Conservation (phyloP, 2,888 invertebrate species). For the Schizaphis graminum region DNA sequence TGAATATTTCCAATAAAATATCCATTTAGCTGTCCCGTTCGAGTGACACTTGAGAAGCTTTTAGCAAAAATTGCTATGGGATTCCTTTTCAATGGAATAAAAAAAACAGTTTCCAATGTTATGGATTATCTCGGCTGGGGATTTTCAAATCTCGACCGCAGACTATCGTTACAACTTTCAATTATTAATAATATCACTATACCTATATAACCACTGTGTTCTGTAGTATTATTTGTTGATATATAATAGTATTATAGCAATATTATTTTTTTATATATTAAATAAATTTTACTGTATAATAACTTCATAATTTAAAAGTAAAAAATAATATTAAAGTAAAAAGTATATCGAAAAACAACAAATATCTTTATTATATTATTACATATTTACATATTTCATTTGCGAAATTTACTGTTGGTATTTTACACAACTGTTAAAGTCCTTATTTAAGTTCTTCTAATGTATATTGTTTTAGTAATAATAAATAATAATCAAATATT, state of each 20-base stretch:
- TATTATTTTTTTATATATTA: background rate
- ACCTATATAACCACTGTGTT: background rate
- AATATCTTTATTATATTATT: background rate
- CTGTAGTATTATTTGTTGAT: background rate
- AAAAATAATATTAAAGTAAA: background rate
- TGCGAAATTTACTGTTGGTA: background rate
- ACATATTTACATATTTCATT: background rate
- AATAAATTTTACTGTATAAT: background rate
- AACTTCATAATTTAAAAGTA: background rate
- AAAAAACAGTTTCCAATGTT: background rate
- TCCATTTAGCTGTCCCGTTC: constrained; percentile 54
- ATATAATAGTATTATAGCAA: background rate
- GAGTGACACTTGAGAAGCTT: constrained; percentile 64
- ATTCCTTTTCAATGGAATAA: background rate
- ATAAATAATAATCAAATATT: too few relatives aligned
- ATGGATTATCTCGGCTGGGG: background rate
- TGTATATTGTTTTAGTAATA: too few relatives aligned
- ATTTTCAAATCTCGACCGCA: background rate
- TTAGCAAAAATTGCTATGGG: constrained; percentile 57
- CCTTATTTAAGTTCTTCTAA: too few relatives aligned
- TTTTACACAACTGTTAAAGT: too few relatives aligned
- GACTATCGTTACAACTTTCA: background rate
- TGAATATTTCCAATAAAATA: constrained; percentile 65
- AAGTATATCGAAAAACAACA: background rate
- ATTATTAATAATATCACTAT: background rate